Evolutionary conservation across 2,888 invertebrate genomes (phyloP).

Genomic region (Augiades crinisus): DNA sequence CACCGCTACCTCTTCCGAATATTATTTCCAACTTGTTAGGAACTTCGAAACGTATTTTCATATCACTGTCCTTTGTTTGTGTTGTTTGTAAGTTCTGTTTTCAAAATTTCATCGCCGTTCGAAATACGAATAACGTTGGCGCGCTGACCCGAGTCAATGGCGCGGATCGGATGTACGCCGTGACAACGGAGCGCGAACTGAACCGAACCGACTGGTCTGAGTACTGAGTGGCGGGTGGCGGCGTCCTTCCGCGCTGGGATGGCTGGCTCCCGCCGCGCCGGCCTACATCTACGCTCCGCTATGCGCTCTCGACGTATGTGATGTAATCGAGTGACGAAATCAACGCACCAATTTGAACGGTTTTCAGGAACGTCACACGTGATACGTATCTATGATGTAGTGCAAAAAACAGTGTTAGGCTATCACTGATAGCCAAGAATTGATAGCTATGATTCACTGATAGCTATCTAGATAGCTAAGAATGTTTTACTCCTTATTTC

Average conservation of each 20-base stretch:
- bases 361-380: conserved; percentile 53
- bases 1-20: conserved; percentile 67
- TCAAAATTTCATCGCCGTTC: conserved; percentile 35
- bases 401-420: too few species aligned
- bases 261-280: conserved; percentile 72
- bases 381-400: not conserved
- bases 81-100: conserved; percentile 3
- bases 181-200: conserved; percentile 60
- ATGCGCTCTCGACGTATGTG: conserved; percentile 47
- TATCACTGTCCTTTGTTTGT: conserved; percentile 57
- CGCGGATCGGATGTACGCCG: conserved; percentile 61
- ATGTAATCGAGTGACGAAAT: conserved; percentile 72
- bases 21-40: conserved; percentile 77
- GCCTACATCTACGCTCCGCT: conserved; percentile 54
- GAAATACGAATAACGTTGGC: conserved; percentile 38
- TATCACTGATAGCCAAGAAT: too few species aligned
- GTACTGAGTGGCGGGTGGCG: conserved; percentile 34
- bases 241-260: conserved; percentile 70
- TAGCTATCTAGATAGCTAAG: too few species aligned
- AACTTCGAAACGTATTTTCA: conserved; percentile 77
- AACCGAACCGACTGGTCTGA: too few species aligned
- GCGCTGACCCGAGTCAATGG: conserved; percentile 47
- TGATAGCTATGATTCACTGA: too few species aligned
- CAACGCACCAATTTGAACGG: conserved; percentile 49
- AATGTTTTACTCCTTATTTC: too few species aligned